Evolutionary conservation across 1,140 invertebrate genomes (phyloP), one percentile per base, ranked within the genome.

Genomic region (Panagrolaimus sp.): DNA sequence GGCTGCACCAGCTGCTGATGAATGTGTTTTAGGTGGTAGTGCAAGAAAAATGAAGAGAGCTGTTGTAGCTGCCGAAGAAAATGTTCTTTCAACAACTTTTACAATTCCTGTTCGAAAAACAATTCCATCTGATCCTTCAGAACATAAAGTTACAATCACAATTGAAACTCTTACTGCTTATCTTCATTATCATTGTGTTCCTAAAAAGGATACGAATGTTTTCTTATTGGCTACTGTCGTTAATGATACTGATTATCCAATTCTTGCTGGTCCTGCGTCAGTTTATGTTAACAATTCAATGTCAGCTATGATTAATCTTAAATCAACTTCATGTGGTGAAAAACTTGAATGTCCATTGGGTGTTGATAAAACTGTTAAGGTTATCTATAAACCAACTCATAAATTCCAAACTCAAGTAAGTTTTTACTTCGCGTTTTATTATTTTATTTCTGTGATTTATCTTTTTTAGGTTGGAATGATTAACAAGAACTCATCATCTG

Each of bases 261-360:
- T 85, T 11, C 70, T 85, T 20, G 43, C 78, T 47, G 85, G 85
- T 66, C 70, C 74, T 23, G 82, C 84, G 9, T 83, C 77, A 66
- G 83, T 85, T 47, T 85, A 84, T 71, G 71, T 86, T 23, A 82
- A 85, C 69, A 84, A 84, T 71, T 83, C 73, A 14, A 25, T 74
- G 63, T 64, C 44, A 20, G 25, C 64, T n/a, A 16, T 67, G n/a
- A 65, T 23, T 9, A 65, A 74, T 9, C 61, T 84, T 42, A 81
- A 84, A 45, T 65, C 80, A 11, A 84, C 84, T 0, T 78, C 77
- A 46, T 81, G 83, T 9, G 72, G 75, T 27, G 84, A 85, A 70
- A 76, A 84, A 53, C 85, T 85, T 47, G 73, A 73, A 48, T 84
- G 82, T 68, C 83, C 85, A 5, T 70, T 85, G 23, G 85, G 85